Evolutionary conservation across 2,797 vertebrate genomes (phyloP).

Genomic region (Moxostoma hubbsi): DNA sequence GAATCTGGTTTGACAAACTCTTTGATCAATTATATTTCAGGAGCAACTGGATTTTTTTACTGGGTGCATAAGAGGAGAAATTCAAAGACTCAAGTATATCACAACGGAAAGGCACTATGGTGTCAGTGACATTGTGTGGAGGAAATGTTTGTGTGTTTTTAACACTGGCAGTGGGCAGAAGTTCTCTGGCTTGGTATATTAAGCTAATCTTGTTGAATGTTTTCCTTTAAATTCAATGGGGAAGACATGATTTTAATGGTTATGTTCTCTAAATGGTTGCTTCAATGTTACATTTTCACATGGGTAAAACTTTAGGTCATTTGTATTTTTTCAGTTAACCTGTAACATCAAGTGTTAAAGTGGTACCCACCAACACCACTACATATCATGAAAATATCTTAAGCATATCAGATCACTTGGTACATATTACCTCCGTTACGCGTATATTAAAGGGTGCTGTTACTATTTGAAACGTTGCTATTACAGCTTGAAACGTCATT

Average conservation of each 20-base stretch:
- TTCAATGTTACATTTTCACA: neutral
- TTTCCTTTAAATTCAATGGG: neutral
- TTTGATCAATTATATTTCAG: constrained; percentile 27
- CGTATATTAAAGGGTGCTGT: constrained; percentile 25
- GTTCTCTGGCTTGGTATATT: constrained; percentile 31
- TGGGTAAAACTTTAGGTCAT: neutral
- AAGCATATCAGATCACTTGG: constrained; percentile 31
- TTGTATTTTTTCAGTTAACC: constrained; percentile 8
- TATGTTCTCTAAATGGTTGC: neutral
- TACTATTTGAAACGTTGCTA: constrained; percentile 12
- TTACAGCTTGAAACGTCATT: neutral
- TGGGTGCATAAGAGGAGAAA: constrained; percentile 24
- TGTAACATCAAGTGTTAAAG: constrained; percentile 1
- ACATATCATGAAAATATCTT: no score
- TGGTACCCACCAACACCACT: constrained; percentile 14
- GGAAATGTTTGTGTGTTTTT: constrained; percentile 3
- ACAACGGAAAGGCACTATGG: neutral
- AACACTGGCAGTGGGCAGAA: constrained; percentile 13
- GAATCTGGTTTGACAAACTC: constrained; percentile 31
- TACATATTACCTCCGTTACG: constrained; percentile 50
- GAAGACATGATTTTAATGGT: neutral
- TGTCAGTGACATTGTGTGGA: neutral
- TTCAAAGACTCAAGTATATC: neutral
- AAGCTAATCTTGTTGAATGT: constrained; percentile 23
- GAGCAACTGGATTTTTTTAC: neutral